These are phyloP conservation scores for Bombus pascuorum DNA, from an alignment of 1,140 invertebrate genomes.

Conservation along the genomic window DNA sequence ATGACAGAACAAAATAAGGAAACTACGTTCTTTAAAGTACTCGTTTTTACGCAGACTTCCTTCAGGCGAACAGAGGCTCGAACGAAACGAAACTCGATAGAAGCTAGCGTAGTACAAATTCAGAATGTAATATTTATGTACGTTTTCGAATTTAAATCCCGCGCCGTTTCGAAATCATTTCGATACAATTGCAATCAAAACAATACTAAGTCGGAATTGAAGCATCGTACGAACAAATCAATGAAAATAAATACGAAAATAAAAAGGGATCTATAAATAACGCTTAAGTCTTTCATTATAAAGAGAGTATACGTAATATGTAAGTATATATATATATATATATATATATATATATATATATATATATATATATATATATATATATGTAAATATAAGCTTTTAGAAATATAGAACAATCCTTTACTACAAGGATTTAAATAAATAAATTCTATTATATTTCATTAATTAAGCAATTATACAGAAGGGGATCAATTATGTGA, in stretches of 20 bases:
- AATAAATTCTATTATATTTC: no score
- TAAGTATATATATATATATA: no score
- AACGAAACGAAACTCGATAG: neutral
- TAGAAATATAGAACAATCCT: no score
- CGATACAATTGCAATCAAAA: neutral
- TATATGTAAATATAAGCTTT: no score
- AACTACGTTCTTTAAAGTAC: neutral
- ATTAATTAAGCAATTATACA: no score
- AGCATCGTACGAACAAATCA: neutral
- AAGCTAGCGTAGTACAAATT: neutral
- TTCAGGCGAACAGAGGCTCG: neutral
- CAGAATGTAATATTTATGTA: no score
- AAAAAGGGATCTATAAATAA: neutral
- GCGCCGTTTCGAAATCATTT: neutral
- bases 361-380: no score
- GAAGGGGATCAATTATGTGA: no score
- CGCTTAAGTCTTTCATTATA: no score
- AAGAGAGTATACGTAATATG: no score
- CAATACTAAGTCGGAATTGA: neutral
- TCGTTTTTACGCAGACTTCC: neutral
- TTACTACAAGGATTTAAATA: no score
- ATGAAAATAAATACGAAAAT: neutral
- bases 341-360: no score
- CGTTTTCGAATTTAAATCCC: neutral
- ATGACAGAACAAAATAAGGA: conserved; percentile 10